Evolutionary conservation across 2,888 invertebrate species (phyloP), one percentile per base, ranked within the genome.

Genomic region (Ceramica pisi): DNA sequence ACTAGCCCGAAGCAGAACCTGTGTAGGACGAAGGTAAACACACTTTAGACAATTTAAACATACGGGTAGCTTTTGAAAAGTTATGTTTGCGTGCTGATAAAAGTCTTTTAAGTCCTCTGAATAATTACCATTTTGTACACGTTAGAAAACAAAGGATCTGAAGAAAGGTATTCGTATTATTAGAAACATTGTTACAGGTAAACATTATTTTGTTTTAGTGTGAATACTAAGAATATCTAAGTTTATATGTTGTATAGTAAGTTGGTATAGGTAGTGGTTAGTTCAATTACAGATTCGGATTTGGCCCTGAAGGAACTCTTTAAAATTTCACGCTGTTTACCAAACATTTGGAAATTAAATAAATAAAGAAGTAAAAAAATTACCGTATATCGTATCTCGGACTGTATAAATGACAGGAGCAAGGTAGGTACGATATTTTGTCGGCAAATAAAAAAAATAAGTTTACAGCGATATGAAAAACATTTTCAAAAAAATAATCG

Each of bases 21-120:
- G 77, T 23, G 31, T 61, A 38, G 21, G 23, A 78, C 26, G 41
- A 53, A 60, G 80, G 80, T 77, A 53, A 2, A 35, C 57, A 41
- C 14, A 48, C 4, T 73, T 62, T 63, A 60, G 23, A 73, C 38
- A 63, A 46, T 60, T 67, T 38, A 46, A 60, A 61, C 53, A 50
- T 2, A 35, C 1, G 46, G 31, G 31, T 12, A 53, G n/a, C 41
- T 46, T 64, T 31, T 16, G 21, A 50, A 78, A 59, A 72, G 44
- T 59, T 50, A 16, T 55, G 7, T 31, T 16, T 26, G 19, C 51
- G 16, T 41, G 16, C 51, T 35, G 50, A 48, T 64, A 48, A 78
- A 64, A 67, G 23, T 63, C 48, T 75, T 73, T 48, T 12, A 61
- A 56, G 60, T 65, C 3, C 14, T 21, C 31, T 63, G 56, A 41